Conservation (phyloP, 1,140 invertebrate species). For the Drosophila teissieri region DNA sequence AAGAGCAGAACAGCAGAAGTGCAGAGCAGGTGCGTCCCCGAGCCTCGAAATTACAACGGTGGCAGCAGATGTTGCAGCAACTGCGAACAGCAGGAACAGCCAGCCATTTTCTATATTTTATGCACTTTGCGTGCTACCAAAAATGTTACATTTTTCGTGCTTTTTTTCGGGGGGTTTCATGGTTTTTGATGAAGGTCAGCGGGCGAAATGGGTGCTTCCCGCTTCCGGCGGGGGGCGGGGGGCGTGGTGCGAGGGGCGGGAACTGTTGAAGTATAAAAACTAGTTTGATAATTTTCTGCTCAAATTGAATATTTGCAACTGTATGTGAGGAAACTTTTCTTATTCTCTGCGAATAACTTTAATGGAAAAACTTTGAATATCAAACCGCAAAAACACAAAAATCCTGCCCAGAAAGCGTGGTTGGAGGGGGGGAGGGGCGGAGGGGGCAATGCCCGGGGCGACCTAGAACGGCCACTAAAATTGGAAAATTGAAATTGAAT, state of each 20-base stretch:
- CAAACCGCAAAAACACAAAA: conserved; percentile 74
- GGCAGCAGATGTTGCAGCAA: conserved; percentile 33
- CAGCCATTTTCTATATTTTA: conserved; percentile 73
- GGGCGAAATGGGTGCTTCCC: conserved; percentile 13
- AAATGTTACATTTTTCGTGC: conserved; percentile 50
- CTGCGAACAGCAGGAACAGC: conserved; percentile 33
- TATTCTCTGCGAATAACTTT: conserved; percentile 80
- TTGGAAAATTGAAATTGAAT: conserved; percentile 82
- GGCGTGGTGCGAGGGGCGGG: background rate
- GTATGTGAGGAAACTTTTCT: conserved; percentile 69
- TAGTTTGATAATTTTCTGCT: conserved; percentile 79
- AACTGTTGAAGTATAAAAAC: conserved; percentile 38
- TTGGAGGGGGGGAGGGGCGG: background rate
- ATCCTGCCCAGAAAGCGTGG: conserved; percentile 9
- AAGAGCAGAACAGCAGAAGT: conserved; percentile 16
- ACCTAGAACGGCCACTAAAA: conserved; percentile 52
- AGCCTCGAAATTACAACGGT: conserved; percentile 51
- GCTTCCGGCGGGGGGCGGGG: too few relatives aligned
- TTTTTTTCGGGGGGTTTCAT: conserved; percentile 9
- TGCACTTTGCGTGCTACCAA: conserved; percentile 75
- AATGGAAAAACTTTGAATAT: conserved; percentile 83
- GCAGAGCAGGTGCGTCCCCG: conserved; percentile 51
- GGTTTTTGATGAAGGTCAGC: conserved; percentile 67
- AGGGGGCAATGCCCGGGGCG: conserved; percentile 7
- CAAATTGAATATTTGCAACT: conserved; percentile 81